Conservation (phyloP, 2,113 vertebrate species). For the Cisticola juncidis region DNA sequence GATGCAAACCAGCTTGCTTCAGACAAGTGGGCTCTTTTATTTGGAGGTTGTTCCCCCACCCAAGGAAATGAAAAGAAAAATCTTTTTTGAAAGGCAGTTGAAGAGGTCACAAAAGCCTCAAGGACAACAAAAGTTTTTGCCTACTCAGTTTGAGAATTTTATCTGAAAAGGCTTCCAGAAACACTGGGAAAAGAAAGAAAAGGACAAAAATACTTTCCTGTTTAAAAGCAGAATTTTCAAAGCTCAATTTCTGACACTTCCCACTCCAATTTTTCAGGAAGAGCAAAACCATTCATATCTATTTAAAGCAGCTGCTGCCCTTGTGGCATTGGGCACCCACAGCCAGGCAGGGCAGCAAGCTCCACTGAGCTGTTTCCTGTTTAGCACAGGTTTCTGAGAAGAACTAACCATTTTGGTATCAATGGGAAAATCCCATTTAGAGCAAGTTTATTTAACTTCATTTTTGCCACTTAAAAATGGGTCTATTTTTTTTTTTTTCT, state of each 20-base stretch:
- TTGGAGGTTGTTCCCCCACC: not conserved
- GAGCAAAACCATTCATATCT: not conserved
- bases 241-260: not conserved
- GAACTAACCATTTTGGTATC: not conserved
- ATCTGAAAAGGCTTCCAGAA: not conserved
- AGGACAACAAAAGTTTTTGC: not conserved
- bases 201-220: not conserved
- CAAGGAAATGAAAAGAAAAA: not conserved
- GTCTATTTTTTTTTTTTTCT: not conserved
- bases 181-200: not conserved
- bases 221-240: not conserved
- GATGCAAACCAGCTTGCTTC: not conserved
- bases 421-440: not conserved
- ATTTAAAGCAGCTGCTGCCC: not conserved
- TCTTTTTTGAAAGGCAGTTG: not conserved
- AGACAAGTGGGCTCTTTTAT: fast-evolving
- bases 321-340: not conserved
- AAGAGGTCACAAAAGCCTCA: not conserved
- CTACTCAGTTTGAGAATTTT: not conserved
- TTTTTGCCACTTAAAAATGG: not conserved
- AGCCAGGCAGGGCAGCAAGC: not conserved
- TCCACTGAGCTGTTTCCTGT: not conserved
- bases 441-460: not conserved
- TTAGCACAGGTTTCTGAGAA: not conserved
- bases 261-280: not conserved